Conservation (phyloP, 2,888 invertebrate genomes). For the Eudemis profundana region DNA sequence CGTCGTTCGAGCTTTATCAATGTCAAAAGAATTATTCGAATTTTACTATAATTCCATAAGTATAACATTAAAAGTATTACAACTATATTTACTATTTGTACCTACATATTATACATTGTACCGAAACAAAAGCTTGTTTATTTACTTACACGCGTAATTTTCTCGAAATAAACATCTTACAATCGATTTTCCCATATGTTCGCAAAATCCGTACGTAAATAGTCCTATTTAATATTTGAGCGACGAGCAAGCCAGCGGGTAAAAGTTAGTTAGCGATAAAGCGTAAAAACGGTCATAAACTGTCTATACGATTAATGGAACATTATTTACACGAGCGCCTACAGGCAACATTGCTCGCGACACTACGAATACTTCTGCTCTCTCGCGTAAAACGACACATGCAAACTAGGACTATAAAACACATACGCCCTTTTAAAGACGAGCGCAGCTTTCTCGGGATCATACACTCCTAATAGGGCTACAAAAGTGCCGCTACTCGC, state of each 20-base stretch:
- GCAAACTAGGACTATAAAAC: not conserved
- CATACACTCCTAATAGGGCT: slow-evolving; percentile 23
- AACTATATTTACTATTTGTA: too few species aligned
- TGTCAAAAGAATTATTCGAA: too few species aligned
- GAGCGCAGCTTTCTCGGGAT: slow-evolving; percentile 14
- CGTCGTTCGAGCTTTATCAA: too few species aligned
- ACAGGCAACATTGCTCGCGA: slow-evolving; percentile 28
- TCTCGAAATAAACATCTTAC: too few species aligned
- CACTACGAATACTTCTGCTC: slow-evolving; percentile 12
- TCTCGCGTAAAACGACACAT: not conserved
- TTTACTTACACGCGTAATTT: too few species aligned
- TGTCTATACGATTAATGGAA: slow-evolving; percentile 24
- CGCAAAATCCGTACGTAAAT: too few species aligned
- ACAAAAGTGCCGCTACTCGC: slow-evolving; percentile 4
- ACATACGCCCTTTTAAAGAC: slow-evolving; percentile 2
- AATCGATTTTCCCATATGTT: too few species aligned
- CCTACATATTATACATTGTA: too few species aligned
- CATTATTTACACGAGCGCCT: slow-evolving; percentile 25
- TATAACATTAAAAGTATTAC: too few species aligned
- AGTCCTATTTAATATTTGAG: too few species aligned
- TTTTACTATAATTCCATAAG: too few species aligned
- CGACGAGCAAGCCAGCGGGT: not conserved
- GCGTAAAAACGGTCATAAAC: slow-evolving; percentile 13
- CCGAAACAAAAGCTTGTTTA: too few species aligned
- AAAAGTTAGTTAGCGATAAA: not conserved